Evolutionary conservation across 2,797 vertebrate genomes (phyloP).

Genomic region (Enteromius unitaeniatus): DNA sequence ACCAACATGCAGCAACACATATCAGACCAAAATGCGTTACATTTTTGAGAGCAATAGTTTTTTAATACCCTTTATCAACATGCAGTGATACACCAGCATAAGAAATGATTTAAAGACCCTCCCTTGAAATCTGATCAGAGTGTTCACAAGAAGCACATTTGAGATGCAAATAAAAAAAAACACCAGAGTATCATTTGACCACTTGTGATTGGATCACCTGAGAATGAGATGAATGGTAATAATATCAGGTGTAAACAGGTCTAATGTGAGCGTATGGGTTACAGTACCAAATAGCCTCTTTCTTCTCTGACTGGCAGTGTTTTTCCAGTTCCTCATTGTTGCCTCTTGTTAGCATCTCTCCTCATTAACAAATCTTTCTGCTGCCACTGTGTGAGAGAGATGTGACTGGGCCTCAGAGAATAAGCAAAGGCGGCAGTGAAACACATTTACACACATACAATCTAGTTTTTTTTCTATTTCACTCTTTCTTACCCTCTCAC

Average conservation of each 20-base stretch:
- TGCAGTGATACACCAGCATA: background rate
- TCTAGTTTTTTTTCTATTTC: slow-evolving; percentile 18
- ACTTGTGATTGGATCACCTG: slow-evolving; percentile 5
- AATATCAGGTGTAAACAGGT: slow-evolving; percentile 14
- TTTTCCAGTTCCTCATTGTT: slow-evolving; percentile 62
- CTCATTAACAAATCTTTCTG: slow-evolving; percentile 67
- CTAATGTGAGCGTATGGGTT: slow-evolving; percentile 2
- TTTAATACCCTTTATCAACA: background rate
- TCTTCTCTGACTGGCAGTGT: slow-evolving; percentile 39
- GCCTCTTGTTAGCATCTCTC: slow-evolving; percentile 69
- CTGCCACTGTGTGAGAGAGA: slow-evolving; percentile 37
- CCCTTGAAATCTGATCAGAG: background rate
- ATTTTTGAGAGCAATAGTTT: background rate
- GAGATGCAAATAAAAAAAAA: slow-evolving; percentile 19
- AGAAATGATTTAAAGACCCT: background rate
- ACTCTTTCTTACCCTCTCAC: slow-evolving; percentile 14
- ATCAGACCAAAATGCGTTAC: background rate
- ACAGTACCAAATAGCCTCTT: background rate
- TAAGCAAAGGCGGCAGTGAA: slow-evolving; percentile 60
- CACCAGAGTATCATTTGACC: background rate
- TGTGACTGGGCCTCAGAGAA: slow-evolving; percentile 57
- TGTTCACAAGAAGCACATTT: background rate
- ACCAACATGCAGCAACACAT: background rate
- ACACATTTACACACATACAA: slow-evolving; percentile 32
- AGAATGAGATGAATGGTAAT: background rate